Conservation (phyloP, 2,888 invertebrate genomes). For the Thalpophila matura region DNA sequence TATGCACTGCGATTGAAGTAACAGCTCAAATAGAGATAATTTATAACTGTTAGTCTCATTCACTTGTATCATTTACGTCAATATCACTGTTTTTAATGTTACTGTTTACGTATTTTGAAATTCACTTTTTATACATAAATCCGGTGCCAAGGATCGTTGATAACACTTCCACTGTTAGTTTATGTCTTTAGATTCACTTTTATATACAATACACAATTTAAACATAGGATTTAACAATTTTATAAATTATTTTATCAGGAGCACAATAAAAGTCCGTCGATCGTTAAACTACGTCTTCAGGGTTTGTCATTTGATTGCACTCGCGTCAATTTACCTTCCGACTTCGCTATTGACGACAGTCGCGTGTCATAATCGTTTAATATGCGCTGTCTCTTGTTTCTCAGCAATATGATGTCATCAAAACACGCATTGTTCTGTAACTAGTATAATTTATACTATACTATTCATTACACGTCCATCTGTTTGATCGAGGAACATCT, state of each 20-base stretch:
- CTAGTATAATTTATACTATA: not conserved
- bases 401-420: slow-evolving; percentile 41
- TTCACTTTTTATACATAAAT: not conserved
- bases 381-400: slow-evolving; percentile 19
- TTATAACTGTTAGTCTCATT: too few species aligned
- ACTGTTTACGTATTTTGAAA: not conserved
- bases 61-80: too few species aligned
- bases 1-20: too few species aligned
- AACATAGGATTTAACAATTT: not conserved
- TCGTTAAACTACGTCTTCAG: too few species aligned
- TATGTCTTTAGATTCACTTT: not conserved
- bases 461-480: not conserved
- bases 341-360: not conserved
- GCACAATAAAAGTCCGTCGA: too few species aligned
- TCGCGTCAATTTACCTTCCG: too few species aligned
- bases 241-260: not conserved
- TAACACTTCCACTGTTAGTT: not conserved
- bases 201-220: not conserved
- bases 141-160: not conserved
- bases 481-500: slow-evolving; percentile 3
- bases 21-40: too few species aligned
- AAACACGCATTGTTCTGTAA: slow-evolving; percentile 36
- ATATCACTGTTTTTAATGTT: not conserved
- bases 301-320: too few species aligned
- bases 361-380: not conserved